Conservation (phyloP, 1,140 invertebrate species). For the Teleogryllus occipitalis region DNA sequence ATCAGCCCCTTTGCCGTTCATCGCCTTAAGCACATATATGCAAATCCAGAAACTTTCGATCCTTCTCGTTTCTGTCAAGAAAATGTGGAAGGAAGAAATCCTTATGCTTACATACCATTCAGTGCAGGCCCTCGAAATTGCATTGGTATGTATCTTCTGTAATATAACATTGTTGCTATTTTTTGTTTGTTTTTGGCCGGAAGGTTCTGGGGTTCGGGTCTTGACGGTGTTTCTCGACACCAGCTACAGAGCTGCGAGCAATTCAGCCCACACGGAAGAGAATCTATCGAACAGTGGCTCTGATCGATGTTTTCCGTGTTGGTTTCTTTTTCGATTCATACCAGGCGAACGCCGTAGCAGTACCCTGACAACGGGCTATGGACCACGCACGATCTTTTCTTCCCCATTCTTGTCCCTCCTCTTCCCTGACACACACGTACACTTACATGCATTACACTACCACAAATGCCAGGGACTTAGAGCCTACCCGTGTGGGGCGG, state of each 20-base stretch:
- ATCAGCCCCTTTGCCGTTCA: conserved; percentile 53
- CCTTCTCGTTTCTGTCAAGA: conserved; percentile 60
- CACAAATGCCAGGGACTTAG: no score
- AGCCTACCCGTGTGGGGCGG: no score
- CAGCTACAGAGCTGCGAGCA: conserved; percentile 29
- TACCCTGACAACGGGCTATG: no score
- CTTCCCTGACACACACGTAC: no score
- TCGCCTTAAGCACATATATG: conserved; percentile 50
- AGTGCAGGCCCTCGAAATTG: conserved; percentile 60
- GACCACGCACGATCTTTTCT: no score
- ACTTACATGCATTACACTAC: no score
- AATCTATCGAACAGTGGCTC: no score
- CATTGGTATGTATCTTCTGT: conserved; percentile 42
- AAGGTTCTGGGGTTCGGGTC: conserved; percentile 20
- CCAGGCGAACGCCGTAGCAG: no score
- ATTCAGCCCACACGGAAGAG: background rate
- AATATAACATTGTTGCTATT: conserved; percentile 15
- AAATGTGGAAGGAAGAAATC: conserved; percentile 44
- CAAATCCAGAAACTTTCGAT: conserved; percentile 61
- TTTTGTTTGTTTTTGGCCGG: conserved; percentile 14
- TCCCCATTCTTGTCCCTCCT: no score
- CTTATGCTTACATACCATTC: conserved; percentile 59
- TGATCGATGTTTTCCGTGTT: no score
- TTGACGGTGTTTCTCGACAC: conserved; percentile 28
- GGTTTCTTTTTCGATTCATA: no score